phyloP scores from a whole-genome alignment of 2,797 vertebrate genomes.

The Sarcophilus harrisii region DNA sequence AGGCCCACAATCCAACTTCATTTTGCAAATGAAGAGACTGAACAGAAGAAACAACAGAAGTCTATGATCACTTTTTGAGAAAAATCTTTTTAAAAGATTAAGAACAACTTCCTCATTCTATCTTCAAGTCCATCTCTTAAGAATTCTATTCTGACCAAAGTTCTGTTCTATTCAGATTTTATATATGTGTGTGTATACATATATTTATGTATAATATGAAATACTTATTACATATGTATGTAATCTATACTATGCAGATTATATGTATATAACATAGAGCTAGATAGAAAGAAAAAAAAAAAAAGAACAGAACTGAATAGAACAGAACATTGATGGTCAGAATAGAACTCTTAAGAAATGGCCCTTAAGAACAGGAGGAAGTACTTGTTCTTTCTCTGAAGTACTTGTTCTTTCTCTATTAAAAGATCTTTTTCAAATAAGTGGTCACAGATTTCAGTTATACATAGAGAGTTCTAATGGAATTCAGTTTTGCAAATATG shows the following conservation, averaged over 20 bases:
- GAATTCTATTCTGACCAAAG: conserved; percentile 21
- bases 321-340: neutral
- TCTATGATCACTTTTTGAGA: conserved; percentile 4
- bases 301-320: neutral
- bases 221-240: neutral
- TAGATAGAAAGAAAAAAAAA: too few relatives aligned
- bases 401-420: conserved; percentile 15
- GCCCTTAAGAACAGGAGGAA: conserved; percentile 40
- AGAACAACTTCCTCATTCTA: conserved; percentile 38
- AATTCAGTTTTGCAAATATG: conserved; percentile 50
- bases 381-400: conserved; percentile 9
- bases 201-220: too few relatives aligned
- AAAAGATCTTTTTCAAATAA: conserved; percentile 25
- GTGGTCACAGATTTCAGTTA: neutral
- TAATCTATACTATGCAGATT: neutral
- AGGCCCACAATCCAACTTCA: neutral
- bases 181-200: neutral
- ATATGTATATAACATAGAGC: neutral
- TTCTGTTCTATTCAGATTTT: neutral
- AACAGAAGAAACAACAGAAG: conserved; percentile 4
- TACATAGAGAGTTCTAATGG: neutral
- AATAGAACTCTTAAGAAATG: conserved; percentile 40
- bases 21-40: neutral
- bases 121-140: conserved; percentile 39
- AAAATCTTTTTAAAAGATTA: conserved; percentile 31